A percentile compares a stretch with the other conserved stretches of the same genome.
phyloP scores from a whole-genome alignment of 2,113 vertebrate species.

The Coracopsis vasa region DNA sequence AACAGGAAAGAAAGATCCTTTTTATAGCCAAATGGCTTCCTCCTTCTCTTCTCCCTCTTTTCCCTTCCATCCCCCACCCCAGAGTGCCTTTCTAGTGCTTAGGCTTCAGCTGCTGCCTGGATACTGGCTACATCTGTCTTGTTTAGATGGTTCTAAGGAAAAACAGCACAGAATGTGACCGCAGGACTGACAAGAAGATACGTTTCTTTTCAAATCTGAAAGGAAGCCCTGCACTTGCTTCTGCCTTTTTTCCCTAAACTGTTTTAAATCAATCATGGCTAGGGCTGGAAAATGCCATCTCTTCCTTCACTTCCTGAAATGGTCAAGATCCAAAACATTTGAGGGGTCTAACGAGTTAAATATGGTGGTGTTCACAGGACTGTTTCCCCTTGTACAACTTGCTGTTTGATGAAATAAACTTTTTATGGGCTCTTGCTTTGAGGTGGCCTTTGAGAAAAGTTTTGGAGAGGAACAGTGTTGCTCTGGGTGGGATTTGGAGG shows the following conservation, averaged over 20 bases:
- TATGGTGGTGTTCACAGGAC: not conserved
- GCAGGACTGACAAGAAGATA: conserved; percentile 14
- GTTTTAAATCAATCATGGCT: conserved; percentile 28
- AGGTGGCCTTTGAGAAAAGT: not conserved
- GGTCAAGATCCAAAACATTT: conserved; percentile 6
- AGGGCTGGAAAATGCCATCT: not conserved
- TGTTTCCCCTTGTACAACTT: not conserved
- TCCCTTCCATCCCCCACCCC: conserved; percentile 53
- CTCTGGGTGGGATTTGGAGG: not conserved
- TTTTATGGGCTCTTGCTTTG: not conserved
- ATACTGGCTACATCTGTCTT: conserved; percentile 55
- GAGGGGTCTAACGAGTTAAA: conserved; percentile 17
- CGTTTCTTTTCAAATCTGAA: conserved; percentile 44
- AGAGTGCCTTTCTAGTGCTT: conserved; percentile 41
- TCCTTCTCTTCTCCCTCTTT: conserved; percentile 51
- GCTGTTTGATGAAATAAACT: not conserved
- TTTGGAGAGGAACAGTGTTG: not conserved
- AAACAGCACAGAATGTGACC: conserved; percentile 42
- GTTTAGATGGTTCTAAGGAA: conserved; percentile 55
- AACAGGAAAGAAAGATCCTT: conserved; percentile 71
- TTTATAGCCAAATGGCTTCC: conserved; percentile 73
- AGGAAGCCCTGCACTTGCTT: conserved; percentile 44
- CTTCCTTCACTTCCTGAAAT: not conserved
- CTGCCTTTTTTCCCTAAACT: conserved; percentile 21
- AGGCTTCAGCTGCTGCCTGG: conserved; percentile 56